phyloP scores from a whole-genome alignment of 2,888 invertebrate species.

The Ceraclea dissimilis region DNA sequence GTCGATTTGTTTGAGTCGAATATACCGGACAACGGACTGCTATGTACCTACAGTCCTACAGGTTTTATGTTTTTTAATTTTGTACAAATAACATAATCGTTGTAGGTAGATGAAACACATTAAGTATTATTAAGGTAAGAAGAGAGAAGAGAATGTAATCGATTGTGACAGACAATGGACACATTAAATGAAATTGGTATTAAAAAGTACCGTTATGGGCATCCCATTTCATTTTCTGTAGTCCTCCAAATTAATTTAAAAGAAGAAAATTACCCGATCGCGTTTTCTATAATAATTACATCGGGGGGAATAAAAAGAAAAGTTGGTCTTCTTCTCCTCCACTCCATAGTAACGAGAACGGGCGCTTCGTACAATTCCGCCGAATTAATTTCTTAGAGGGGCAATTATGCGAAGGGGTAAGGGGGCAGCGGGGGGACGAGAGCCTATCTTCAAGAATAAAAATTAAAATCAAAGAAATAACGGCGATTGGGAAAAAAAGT shows the following conservation, averaged over 20 bases:
- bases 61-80: background rate
- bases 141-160: slow-evolving; percentile 5
- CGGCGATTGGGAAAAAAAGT: slow-evolving; percentile 21
- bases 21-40: no score
- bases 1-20: no score
- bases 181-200: slow-evolving; percentile 17
- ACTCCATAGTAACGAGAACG: slow-evolving; percentile 23
- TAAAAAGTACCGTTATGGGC: slow-evolving; percentile 17
- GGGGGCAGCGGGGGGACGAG: background rate
- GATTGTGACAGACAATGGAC: slow-evolving; percentile 14
- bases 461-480: slow-evolving; percentile 27
- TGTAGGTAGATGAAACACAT: background rate
- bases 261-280: slow-evolving; percentile 23
- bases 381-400: slow-evolving; percentile 26
- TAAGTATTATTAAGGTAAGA: slow-evolving; percentile 1
- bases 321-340: slow-evolving; percentile 18
- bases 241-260: slow-evolving; percentile 17
- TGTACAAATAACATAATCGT: background rate
- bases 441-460: slow-evolving; percentile 23
- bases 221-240: slow-evolving; percentile 17
- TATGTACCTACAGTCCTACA: no score
- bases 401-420: slow-evolving; percentile 25
- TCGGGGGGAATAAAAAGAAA: slow-evolving; percentile 19
- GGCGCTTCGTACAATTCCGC: slow-evolving; percentile 24
- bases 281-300: slow-evolving; percentile 26